Conservation (phyloP, 2,888 invertebrate species). For the Volucella zonaria region DNA sequence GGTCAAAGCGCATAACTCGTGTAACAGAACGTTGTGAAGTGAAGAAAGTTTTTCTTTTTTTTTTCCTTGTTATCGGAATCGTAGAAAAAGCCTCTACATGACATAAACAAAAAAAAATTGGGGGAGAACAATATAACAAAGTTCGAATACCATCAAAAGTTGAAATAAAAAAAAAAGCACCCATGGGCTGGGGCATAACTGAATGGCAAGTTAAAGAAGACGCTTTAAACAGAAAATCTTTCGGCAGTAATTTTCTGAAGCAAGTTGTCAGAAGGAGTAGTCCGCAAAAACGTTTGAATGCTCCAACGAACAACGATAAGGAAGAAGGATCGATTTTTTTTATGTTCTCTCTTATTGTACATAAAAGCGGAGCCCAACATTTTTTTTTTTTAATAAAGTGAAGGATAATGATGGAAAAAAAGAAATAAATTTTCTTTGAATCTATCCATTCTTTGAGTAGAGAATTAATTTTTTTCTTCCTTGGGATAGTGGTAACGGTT, state of each 20-base stretch:
- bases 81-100: constrained; percentile 5
- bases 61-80: background rate
- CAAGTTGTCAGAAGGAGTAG: constrained; percentile 1
- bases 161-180: constrained; percentile 2
- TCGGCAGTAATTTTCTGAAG: background rate
- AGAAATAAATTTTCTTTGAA: background rate
- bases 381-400: background rate
- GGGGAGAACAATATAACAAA: background rate
- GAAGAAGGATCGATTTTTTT: background rate
- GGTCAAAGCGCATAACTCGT: background rate
- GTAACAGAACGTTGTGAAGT: background rate
- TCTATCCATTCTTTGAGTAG: too few relatives aligned
- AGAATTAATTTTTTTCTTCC: too few relatives aligned
- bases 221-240: constrained; percentile 1
- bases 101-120: background rate
- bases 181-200: background rate
- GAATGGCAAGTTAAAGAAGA: background rate
- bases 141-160: constrained; percentile 1
- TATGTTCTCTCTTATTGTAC: background rate
- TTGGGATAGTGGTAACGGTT: too few relatives aligned
- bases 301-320: background rate
- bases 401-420: background rate
- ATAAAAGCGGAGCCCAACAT: background rate
- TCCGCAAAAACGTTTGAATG: background rate
- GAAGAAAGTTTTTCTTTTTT: too few relatives aligned